These are phyloP conservation scores for Coryphaenoides rupestris DNA, from an alignment of 2,113 vertebrate species.

Conservation along the genomic window DNA sequence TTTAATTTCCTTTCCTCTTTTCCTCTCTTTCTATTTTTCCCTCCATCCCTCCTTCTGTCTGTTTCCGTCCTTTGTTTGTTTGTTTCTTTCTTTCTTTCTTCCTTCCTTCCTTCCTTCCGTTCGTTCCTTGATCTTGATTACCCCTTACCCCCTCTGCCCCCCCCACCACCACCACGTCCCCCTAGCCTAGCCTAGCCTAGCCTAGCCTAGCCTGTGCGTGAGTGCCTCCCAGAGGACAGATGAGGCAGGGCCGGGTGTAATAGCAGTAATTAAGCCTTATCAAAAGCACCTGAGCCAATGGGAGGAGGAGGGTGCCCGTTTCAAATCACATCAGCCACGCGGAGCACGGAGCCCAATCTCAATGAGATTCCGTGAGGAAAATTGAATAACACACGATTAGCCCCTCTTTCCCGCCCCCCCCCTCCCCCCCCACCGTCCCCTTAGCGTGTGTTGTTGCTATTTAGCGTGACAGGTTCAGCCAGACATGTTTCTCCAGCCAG, in stretches of 20 bases:
- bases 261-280: slow-evolving; percentile 67
- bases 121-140: neutral
- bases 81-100: neutral
- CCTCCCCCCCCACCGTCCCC: neutral
- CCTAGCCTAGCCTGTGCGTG: slow-evolving; percentile 54
- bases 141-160: no score
- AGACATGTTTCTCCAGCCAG: slow-evolving; percentile 40
- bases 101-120: neutral
- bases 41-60: neutral
- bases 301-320: slow-evolving; percentile 47
- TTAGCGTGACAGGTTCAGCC: slow-evolving; percentile 59
- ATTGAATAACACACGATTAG: slow-evolving; percentile 59
- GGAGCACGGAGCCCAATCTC: slow-evolving; percentile 50
- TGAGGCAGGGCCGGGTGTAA: slow-evolving; percentile 46
- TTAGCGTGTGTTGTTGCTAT: slow-evolving; percentile 64
- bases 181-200: no score
- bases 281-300: slow-evolving; percentile 55
- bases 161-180: slow-evolving; percentile 53
- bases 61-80: neutral
- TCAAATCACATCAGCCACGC: slow-evolving; percentile 59
- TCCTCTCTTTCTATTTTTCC: slow-evolving; percentile 2
- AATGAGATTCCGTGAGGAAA: slow-evolving; percentile 48
- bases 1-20: slow-evolving; percentile 42
- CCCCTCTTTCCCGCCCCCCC: neutral
- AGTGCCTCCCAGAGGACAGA: slow-evolving; percentile 50